phyloP scores from a whole-genome alignment of 2,888 invertebrate genomes.

The Bhutanitis thaidina region DNA sequence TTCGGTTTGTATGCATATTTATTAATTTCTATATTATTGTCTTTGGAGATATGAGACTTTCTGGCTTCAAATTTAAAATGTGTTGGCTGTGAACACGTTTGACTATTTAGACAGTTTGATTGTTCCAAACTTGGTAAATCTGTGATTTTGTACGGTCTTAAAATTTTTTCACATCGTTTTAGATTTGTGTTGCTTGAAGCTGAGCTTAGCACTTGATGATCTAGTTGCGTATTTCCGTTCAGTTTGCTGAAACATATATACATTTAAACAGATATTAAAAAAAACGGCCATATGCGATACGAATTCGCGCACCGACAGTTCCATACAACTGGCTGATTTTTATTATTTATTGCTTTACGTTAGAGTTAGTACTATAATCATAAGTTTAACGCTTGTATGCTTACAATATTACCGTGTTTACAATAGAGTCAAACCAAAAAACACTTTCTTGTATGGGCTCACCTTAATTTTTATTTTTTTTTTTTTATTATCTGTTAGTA shows the following conservation, averaged over 20 bases:
- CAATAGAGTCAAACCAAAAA: no score
- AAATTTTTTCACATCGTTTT: conserved; percentile 29
- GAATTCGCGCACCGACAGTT: no score
- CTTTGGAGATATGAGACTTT: background rate
- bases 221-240: background rate
- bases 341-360: no score
- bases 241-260: conserved; percentile 5
- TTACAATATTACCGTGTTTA: no score
- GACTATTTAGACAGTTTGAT: conserved; percentile 21
- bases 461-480: no score
- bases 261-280: background rate
- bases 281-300: no score
- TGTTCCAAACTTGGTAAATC: conserved; percentile 48
- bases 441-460: no score
- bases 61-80: background rate
- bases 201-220: background rate
- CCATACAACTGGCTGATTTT: no score
- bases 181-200: conserved; percentile 4
- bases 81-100: background rate
- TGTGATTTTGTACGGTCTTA: conserved; percentile 54
- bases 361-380: no score
- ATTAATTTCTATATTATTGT: background rate
- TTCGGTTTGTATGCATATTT: background rate
- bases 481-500: no score
- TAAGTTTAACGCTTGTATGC: no score